phyloP scores from a whole-genome alignment of 1,140 invertebrate species.

The Zaprionus tsacasi region DNA sequence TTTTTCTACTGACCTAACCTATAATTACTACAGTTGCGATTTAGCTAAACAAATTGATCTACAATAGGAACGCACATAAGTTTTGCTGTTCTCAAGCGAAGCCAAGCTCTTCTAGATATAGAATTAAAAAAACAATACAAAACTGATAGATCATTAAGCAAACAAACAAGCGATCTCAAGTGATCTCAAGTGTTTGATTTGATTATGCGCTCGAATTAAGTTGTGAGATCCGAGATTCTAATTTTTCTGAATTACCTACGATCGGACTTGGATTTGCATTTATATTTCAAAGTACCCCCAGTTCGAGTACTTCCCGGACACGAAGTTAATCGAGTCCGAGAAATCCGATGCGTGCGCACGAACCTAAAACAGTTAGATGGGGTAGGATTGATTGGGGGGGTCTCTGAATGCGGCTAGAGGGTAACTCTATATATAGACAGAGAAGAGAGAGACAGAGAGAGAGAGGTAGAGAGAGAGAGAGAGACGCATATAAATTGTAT shows the following conservation, averaged over 20 bases:
- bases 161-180: not conserved
- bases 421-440: not conserved
- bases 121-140: not conserved
- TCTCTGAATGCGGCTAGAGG: not conserved
- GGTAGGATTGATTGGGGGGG: conserved; percentile 11
- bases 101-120: not conserved
- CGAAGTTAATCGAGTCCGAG: not conserved
- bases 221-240: not conserved
- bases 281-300: not conserved
- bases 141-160: not conserved
- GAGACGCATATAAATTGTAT: conserved; percentile 57
- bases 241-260: not conserved
- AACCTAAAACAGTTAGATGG: conserved; percentile 39
- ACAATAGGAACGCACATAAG: not conserved
- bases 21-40: too few relatives aligned
- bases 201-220: conserved; percentile 7
- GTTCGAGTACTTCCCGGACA: conserved; percentile 23
- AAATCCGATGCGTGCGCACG: conserved; percentile 34
- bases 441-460: not conserved
- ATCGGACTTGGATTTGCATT: not conserved
- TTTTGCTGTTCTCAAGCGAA: not conserved
- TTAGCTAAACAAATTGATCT: too few relatives aligned
- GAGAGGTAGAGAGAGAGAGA: not conserved
- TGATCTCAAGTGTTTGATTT: not conserved
- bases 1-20: too few relatives aligned